Evolutionary conservation across 2,888 invertebrate genomes (phyloP), one percentile per base, ranked within the genome.

Genomic region (Sussaba pulchella): DNA sequence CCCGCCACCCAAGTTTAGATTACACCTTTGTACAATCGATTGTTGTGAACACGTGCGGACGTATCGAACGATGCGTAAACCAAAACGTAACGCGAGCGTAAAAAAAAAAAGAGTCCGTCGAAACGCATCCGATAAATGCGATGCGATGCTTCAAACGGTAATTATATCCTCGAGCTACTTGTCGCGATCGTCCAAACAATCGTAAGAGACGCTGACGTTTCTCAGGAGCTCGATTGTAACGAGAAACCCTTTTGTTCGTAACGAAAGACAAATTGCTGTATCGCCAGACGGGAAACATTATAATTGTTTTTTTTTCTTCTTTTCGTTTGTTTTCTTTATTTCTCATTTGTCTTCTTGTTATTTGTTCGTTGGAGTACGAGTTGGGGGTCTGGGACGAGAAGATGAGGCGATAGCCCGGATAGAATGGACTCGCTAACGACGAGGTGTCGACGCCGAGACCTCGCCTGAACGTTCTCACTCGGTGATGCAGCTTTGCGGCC

Each of bases 21-120:
- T n/a, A n/a, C n/a, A n/a, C n/a, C n/a, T n/a, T n/a, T n/a, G n/a
- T n/a, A n/a, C n/a, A n/a, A n/a, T n/a, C n/a, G n/a, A n/a, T n/a
- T n/a, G n/a, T n/a, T n/a, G n/a, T n/a, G 31, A 6, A 31, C 31
- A 31, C 31, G 31, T 31, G 31, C 31, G 31, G 31, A 31, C 31
- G 31, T 31, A 31, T 31, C 31, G n/a, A 26, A 31, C 64, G 47
- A 47, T 31, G 45, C 61, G 41, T 41, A 54, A 76, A 41, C 5
- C 61, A 52, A 76, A 61, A 76, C 61, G 41, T 63, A 76, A 76
- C 14, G 21, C 69, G 69, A 76, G 61, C 61, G 43, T 10, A 10
- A 26, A 12, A 50, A 59, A 74, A 24, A 26, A n/a, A n/a, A n/a
- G n/a, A n/a, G 4, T 50, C 21, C 50, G 66, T 19, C 36, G 19